phyloP scores from a whole-genome alignment of 2,888 invertebrate species.

The Noctua janthina region DNA sequence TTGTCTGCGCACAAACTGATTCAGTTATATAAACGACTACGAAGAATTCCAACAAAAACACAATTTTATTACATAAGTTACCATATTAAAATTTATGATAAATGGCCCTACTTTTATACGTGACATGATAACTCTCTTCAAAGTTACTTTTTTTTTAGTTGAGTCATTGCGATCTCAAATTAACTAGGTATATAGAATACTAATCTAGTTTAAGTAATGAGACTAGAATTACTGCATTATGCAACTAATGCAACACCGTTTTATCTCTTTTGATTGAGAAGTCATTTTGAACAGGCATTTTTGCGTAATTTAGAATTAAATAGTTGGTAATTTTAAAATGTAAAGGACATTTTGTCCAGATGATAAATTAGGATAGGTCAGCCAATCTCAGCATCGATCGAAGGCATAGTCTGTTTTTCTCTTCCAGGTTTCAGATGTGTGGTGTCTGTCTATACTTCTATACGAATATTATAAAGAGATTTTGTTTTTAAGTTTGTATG shows the following conservation, averaged over 20 bases:
- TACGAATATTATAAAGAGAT: too few relatives aligned
- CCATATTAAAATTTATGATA: slow-evolving; percentile 39
- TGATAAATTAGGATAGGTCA: not conserved
- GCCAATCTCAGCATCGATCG: not conserved
- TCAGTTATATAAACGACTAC: slow-evolving; percentile 57
- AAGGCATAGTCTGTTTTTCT: not conserved
- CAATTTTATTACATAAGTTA: slow-evolving; percentile 54
- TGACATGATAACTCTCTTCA: not conserved
- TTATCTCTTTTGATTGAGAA: not conserved
- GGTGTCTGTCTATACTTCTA: too few relatives aligned
- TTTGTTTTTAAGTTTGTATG: too few relatives aligned
- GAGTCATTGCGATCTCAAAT: not conserved
- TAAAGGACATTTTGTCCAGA: not conserved
- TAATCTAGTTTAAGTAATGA: slow-evolving; percentile 2
- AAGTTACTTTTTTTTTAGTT: not conserved
- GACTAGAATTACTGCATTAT: slow-evolving; percentile 3
- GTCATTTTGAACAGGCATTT: not conserved
- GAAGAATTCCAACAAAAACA: slow-evolving; percentile 48
- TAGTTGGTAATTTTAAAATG: not conserved
- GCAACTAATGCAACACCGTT: not conserved
- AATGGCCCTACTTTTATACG: slow-evolving; percentile 27
- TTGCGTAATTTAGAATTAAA: not conserved
- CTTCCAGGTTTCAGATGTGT: not conserved
- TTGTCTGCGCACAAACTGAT: slow-evolving; percentile 29
- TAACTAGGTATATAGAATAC: slow-evolving; percentile 7